Percentiles rank a stretch among this genome's conserved stretches.
Evolutionary conservation across 2,113 vertebrate genomes (phyloP).

Genomic region (Heteronetta atricapilla): DNA sequence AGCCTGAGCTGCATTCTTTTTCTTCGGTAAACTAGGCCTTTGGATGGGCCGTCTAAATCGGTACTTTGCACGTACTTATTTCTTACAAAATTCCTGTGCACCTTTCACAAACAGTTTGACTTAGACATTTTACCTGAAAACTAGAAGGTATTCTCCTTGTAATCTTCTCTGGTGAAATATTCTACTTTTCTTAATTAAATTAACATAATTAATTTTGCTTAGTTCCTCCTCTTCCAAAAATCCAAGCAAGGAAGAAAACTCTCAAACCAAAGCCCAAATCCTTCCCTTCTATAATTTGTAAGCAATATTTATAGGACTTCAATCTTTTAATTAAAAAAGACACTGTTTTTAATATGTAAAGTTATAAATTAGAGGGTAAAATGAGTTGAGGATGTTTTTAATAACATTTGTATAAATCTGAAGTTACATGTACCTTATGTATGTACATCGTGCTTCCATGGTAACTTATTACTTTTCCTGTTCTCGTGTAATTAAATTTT

Average conservation of each 20-base stretch:
- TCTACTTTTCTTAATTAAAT: neutral
- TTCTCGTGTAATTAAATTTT: neutral
- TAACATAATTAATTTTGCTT: neutral
- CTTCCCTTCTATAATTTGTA: neutral
- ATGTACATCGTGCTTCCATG: conserved; percentile 15
- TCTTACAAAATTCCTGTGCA: neutral
- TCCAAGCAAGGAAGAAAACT: neutral
- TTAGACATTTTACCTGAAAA: neutral
- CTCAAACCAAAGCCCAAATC: neutral
- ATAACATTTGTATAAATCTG: conserved; percentile 18
- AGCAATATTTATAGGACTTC: neutral
- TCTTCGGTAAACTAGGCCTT: neutral
- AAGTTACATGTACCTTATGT: neutral
- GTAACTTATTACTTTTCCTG: conserved; percentile 47
- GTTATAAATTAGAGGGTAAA: neutral
- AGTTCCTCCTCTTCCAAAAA: neutral
- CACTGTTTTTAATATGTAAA: neutral
- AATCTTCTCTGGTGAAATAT: neutral
- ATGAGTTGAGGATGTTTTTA: conserved; percentile 25
- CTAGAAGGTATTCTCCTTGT: neutral
- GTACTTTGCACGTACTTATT: neutral
- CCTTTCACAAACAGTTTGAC: neutral
- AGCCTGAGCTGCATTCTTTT: neutral
- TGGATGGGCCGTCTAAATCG: neutral
- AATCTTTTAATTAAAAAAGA: neutral